A percentile compares a stretch with the other conserved stretches of the same genome.
Evolutionary conservation across 2,888 invertebrate genomes (phyloP).

Genomic region (Bhutanitis thaidina): DNA sequence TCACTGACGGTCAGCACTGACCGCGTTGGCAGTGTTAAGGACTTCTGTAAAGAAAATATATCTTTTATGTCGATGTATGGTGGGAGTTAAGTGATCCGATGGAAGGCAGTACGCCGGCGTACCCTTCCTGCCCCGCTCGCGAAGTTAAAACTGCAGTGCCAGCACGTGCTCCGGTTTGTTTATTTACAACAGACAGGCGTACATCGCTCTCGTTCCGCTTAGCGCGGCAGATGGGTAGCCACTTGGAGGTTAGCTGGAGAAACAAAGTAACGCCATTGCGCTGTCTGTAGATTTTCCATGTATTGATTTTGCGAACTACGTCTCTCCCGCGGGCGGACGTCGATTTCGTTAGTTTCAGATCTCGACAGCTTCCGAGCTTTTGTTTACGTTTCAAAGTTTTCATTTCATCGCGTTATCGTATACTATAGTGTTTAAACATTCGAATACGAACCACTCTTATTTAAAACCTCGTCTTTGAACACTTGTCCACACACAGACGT

Average conservation of each 20-base stretch:
- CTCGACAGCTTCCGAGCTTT: no score
- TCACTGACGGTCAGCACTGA: no score
- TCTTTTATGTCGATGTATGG: no score
- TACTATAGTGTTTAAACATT: no score
- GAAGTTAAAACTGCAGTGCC: background rate
- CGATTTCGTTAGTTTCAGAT: background rate
- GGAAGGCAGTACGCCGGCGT: constrained; percentile 5
- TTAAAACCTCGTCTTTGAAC: no score
- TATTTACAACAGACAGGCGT: constrained; percentile 11
- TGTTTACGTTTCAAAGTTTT: background rate
- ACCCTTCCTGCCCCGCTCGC: background rate
- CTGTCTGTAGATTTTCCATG: background rate
- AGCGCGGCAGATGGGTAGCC: background rate
- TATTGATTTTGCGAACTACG: constrained; percentile 14
- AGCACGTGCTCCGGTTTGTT: constrained; percentile 13
- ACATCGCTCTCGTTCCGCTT: background rate
- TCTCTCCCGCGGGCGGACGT: background rate
- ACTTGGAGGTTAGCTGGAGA: constrained; percentile 26
- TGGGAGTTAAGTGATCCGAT: background rate
- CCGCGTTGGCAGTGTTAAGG: no score
- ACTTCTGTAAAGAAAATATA: no score
- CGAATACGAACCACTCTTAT: no score
- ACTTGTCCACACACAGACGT: no score
- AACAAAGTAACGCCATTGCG: background rate
- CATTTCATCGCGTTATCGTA: no score